phyloP scores from a whole-genome alignment of 2,113 vertebrate genomes.

The Uropsilus gracilis region DNA sequence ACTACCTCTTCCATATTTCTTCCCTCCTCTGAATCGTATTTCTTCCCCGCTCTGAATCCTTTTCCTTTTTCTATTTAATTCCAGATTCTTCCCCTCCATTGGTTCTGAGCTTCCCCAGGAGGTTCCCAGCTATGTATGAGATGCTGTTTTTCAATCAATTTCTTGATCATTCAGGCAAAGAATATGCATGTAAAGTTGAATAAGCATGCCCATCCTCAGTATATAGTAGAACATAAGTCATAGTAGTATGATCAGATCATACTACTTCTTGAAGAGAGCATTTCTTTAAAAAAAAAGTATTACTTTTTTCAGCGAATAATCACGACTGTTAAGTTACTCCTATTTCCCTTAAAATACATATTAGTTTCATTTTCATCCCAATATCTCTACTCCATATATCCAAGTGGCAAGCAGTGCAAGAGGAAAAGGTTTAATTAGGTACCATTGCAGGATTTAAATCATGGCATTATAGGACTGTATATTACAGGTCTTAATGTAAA shows the following conservation, averaged over 20 bases:
- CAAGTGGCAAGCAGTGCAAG: background rate
- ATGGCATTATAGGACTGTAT: background rate
- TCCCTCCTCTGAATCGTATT: background rate
- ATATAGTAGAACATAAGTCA: background rate
- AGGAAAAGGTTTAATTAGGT: background rate
- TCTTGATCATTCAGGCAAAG: background rate
- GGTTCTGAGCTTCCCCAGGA: background rate
- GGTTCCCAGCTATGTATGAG: background rate
- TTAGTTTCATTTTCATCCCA: background rate
- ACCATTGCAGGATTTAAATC: background rate
- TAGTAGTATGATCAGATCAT: background rate
- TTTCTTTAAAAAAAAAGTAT: background rate
- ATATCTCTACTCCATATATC: background rate
- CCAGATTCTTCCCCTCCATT: background rate
- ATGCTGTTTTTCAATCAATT: background rate
- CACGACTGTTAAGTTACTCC: background rate
- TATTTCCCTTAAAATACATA: background rate
- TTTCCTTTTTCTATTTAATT: background rate
- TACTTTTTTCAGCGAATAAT: background rate
- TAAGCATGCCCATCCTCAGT: background rate
- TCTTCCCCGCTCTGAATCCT: too few relatives aligned
- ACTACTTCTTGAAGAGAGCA: background rate
- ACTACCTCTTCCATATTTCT: background rate
- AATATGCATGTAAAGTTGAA: background rate
- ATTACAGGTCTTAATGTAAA: background rate